phyloP scores from a whole-genome alignment of 2,113 vertebrate species.

The Albula glossodonta region DNA sequence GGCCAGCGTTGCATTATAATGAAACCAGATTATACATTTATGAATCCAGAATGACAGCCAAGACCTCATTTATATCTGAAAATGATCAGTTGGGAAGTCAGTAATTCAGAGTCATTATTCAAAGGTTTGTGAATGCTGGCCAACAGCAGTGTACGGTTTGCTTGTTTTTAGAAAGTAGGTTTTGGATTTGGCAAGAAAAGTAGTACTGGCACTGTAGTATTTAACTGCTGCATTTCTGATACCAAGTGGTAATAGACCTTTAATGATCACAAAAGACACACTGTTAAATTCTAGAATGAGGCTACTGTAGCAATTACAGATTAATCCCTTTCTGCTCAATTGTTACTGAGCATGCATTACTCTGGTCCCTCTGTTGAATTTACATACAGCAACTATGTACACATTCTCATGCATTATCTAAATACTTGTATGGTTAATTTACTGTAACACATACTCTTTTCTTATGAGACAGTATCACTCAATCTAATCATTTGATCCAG shows the following conservation, averaged over 20 bases:
- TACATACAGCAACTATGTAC: not conserved
- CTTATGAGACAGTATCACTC: not conserved
- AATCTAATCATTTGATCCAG: not conserved
- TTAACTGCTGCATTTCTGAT: too few species aligned
- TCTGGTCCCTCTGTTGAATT: not conserved
- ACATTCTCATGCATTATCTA: not conserved
- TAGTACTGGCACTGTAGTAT: too few species aligned
- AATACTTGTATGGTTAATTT: not conserved
- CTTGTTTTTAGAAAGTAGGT: too few species aligned
- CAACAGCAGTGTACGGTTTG: too few species aligned
- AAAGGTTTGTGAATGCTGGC: too few species aligned
- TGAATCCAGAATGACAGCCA: too few species aligned
- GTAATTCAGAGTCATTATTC: too few species aligned
- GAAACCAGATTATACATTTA: not conserved
- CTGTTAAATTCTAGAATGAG: not conserved
- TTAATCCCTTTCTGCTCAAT: not conserved
- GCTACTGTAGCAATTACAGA: not conserved
- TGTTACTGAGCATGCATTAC: not conserved
- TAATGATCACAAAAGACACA: too few species aligned
- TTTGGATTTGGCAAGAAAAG: too few species aligned
- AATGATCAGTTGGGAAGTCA: too few species aligned
- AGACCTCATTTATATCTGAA: too few species aligned
- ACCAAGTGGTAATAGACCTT: too few species aligned
- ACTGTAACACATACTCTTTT: not conserved
- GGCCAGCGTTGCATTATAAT: not conserved